Conservation (phyloP, 2,113 vertebrate genomes). For the Pachyramphus minor region DNA sequence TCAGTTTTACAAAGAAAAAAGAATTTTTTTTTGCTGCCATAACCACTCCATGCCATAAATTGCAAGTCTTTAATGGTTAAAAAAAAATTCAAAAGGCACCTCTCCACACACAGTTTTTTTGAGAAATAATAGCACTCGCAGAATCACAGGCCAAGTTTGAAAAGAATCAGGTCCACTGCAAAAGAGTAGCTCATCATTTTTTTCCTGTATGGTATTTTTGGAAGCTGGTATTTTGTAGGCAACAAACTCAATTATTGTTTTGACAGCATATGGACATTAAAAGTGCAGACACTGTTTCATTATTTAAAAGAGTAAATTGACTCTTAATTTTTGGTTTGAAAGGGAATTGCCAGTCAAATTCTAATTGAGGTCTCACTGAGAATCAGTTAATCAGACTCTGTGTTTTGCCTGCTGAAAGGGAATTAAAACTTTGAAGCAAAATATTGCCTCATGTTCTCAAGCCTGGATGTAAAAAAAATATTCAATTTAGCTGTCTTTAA, state of each 20-base stretch:
- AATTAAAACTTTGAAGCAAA: constrained; percentile 42
- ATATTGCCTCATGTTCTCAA: not conserved
- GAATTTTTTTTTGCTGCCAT: not conserved
- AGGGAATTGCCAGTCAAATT: not conserved
- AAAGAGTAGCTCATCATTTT: not conserved
- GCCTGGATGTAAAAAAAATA: constrained; percentile 48
- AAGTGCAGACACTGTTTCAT: not conserved
- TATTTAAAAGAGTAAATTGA: not conserved
- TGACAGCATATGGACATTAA: not conserved
- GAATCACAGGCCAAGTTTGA: not conserved
- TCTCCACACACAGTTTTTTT: not conserved
- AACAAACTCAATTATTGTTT: not conserved
- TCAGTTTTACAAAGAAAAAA: not conserved
- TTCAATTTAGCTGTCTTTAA: constrained; percentile 47
- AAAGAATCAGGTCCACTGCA: not conserved
- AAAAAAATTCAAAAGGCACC: not conserved
- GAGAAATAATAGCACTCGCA: not conserved
- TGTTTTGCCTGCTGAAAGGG: constrained; percentile 31
- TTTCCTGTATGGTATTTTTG: not conserved
- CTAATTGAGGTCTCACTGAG: not conserved
- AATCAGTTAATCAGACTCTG: not conserved
- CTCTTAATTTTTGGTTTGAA: not conserved
- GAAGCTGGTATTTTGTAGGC: not conserved
- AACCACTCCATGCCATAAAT: not conserved
- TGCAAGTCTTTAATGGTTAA: not conserved